phyloP scores from a whole-genome alignment of 2,888 invertebrate species.

The Temnothorax unifasciatus region DNA sequence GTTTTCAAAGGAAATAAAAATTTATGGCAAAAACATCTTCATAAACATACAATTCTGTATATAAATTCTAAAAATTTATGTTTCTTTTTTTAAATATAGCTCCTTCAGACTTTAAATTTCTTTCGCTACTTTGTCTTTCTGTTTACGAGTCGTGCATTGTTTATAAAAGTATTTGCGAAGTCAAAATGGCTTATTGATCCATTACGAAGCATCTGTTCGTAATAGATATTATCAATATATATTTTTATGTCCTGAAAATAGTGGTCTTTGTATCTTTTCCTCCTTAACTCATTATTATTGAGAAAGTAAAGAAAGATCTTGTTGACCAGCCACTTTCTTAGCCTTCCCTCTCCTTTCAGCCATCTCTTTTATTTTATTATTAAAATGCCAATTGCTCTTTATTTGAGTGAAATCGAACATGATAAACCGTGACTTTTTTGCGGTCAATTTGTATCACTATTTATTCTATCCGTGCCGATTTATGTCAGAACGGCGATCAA shows the following conservation, averaged over 20 bases:
- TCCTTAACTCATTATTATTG: neutral
- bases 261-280: neutral
- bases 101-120: neutral
- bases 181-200: neutral
- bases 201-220: neutral
- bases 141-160: neutral
- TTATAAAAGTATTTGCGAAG: neutral
- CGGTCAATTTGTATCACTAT: neutral
- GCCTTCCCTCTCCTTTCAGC: too few relatives aligned
- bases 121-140: neutral
- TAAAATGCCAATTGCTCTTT: neutral
- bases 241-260: neutral
- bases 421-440: neutral
- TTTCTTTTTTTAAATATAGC: neutral
- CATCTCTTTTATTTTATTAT: slow-evolving; percentile 2
- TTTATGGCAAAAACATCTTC: neutral
- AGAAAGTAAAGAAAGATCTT: neutral
- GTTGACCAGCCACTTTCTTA: neutral
- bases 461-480: neutral
- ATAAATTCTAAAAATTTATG: neutral
- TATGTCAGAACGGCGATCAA: neutral
- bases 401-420: slow-evolving; percentile 12
- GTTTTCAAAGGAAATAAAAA: neutral
- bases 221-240: neutral
- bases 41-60: neutral